Conservation (phyloP, 2,797 vertebrate genomes). For the Crocidura indochinensis region DNA sequence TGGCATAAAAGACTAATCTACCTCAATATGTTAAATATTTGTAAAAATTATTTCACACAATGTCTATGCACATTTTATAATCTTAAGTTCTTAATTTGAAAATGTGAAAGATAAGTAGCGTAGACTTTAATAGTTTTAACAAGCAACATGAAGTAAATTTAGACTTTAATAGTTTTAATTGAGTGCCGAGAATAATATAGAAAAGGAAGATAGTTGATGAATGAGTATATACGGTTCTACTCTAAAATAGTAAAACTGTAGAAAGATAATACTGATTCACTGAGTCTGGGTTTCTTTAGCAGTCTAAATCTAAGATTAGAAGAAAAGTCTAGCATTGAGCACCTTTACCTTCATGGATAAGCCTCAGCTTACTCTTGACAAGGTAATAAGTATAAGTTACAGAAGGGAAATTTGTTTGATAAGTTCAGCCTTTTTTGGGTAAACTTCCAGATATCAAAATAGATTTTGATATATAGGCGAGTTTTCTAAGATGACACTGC, state of each 20-base stretch:
- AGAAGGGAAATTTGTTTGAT: constrained; percentile 73
- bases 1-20: constrained; percentile 66
- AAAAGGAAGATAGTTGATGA: constrained; percentile 63
- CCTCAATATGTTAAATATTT: constrained; percentile 69
- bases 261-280: constrained; percentile 62
- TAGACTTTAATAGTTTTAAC: too few species aligned
- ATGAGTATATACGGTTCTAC: constrained; percentile 55
- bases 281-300: constrained; percentile 66
- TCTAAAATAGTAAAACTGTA: constrained; percentile 68
- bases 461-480: constrained; percentile 82
- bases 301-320: constrained; percentile 64
- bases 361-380: constrained; percentile 78
- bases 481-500: constrained; percentile 88
- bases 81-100: constrained; percentile 73
- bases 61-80: constrained; percentile 75
- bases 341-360: constrained; percentile 77
- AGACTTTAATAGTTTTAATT: constrained; percentile 70
- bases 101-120: constrained; percentile 78
- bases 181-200: constrained; percentile 80
- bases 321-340: constrained; percentile 74
- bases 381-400: constrained; percentile 76
- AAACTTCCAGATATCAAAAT: constrained; percentile 87
- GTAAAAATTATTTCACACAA: constrained; percentile 70
- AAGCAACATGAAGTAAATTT: too few species aligned
- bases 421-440: constrained; percentile 81